Conservation (phyloP, 2,888 invertebrate genomes). For the Octodonta nipae region DNA sequence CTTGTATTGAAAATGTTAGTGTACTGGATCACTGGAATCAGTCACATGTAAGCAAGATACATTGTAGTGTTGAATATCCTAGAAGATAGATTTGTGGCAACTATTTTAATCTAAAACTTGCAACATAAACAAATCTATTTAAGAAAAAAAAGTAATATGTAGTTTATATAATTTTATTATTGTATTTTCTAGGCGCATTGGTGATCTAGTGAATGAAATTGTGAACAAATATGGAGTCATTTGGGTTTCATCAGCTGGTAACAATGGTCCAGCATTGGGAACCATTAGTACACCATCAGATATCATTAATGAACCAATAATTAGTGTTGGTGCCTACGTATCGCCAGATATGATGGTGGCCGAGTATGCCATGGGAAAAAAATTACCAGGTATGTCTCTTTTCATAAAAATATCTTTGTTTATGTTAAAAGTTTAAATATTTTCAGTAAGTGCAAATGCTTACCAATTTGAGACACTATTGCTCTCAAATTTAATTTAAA, state of each 20-base stretch:
- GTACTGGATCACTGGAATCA: too few relatives aligned
- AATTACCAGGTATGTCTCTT: slow-evolving; percentile 41
- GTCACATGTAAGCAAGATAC: too few relatives aligned
- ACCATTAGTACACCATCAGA: slow-evolving; percentile 85
- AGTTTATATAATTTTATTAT: too few relatives aligned
- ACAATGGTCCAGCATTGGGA: slow-evolving; percentile 84
- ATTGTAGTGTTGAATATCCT: too few relatives aligned
- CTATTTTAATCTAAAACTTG: too few relatives aligned
- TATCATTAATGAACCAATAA: slow-evolving; percentile 68
- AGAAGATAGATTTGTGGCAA: too few relatives aligned
- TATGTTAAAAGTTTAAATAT: not conserved
- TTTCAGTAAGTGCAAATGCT: not conserved
- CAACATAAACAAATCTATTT: too few relatives aligned
- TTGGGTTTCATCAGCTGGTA: slow-evolving; percentile 91
- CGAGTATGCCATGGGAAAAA: slow-evolving; percentile 80
- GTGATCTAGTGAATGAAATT: slow-evolving; percentile 71
- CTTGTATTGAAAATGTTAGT: too few relatives aligned
- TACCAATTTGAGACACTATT: not conserved
- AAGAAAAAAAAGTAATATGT: too few relatives aligned
- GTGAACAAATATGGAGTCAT: slow-evolving; percentile 84
- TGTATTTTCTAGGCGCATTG: slow-evolving; percentile 60
- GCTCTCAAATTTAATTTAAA: too few relatives aligned
- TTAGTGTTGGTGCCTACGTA: slow-evolving; percentile 92
- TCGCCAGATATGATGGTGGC: slow-evolving; percentile 96
- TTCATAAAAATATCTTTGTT: not conserved